Evolutionary conservation across 2,888 invertebrate species (phyloP).

Genomic region (Plemyria rubiginata): DNA sequence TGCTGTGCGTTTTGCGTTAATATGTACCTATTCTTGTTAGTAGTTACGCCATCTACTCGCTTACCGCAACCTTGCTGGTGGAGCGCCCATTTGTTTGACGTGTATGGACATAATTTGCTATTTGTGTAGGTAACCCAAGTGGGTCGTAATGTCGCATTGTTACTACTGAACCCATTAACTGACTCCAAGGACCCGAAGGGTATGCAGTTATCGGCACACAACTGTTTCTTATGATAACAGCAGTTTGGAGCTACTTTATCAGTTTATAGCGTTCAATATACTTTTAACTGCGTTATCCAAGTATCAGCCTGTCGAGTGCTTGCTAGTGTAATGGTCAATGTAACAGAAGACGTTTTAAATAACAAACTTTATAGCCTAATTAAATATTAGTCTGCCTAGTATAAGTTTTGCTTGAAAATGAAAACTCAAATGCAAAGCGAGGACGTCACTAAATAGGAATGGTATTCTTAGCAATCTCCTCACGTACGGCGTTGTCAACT

Average conservation of each 20-base stretch:
- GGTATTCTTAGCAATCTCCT: conserved; percentile 67
- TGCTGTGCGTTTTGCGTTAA: conserved; percentile 44
- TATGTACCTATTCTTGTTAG: conserved; percentile 49
- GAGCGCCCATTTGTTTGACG: conserved; percentile 68
- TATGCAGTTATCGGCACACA: conserved; percentile 60
- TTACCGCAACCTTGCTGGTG: conserved; percentile 70
- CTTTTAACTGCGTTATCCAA: conserved; percentile 51
- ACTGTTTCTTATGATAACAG: conserved; percentile 62
- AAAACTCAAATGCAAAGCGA: conserved; percentile 68
- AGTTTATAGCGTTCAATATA: conserved; percentile 51
- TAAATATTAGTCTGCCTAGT: conserved; percentile 44
- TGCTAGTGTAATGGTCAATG: conserved; percentile 42
- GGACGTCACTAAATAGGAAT: conserved; percentile 61
- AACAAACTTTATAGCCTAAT: conserved; percentile 44
- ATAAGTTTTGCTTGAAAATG: conserved; percentile 52
- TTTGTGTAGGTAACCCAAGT: conserved; percentile 70
- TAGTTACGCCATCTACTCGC: conserved; percentile 60
- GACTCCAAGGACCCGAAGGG: conserved; percentile 61
- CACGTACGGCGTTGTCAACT: conserved; percentile 81
- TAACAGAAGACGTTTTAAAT: conserved; percentile 45
- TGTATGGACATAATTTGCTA: conserved; percentile 71
- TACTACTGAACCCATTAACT: conserved; percentile 67
- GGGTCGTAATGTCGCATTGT: conserved; percentile 75
- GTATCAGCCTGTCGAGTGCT: conserved; percentile 46
- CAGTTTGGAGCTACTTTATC: conserved; percentile 45